Conservation (phyloP, 2,888 invertebrate species). For the Cataglyphis livida region DNA sequence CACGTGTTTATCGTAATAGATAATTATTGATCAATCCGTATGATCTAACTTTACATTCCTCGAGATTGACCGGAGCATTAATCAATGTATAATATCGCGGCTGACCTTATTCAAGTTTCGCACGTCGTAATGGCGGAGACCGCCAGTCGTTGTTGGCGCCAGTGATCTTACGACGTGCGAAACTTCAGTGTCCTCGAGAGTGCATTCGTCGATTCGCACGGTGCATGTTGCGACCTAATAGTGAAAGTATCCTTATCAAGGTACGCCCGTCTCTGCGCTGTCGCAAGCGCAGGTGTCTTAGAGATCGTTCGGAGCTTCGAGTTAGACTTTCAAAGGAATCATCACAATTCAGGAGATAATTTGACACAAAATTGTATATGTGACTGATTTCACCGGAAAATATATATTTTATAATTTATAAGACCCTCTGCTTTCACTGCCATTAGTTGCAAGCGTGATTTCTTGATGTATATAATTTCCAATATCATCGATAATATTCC, state of each 20-base stretch:
- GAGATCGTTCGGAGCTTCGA: constrained; percentile 8
- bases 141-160: constrained; percentile 52
- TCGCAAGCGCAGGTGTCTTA: constrained; percentile 41
- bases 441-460: background rate
- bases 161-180: constrained; percentile 35
- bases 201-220: constrained; percentile 37
- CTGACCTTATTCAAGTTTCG: constrained; percentile 57
- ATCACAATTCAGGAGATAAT: background rate
- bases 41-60: constrained; percentile 41
- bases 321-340: background rate
- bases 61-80: constrained; percentile 16
- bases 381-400: background rate
- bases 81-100: constrained; percentile 33
- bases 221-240: constrained; percentile 45
- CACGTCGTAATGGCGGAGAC: no score
- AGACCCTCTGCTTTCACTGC: constrained; percentile 13
- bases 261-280: background rate
- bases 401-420: background rate
- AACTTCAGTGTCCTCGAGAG: constrained; percentile 45
- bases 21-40: background rate
- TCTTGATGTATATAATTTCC: constrained; percentile 14
- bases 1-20: background rate
- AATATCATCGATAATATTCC: background rate
- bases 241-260: constrained; percentile 57
- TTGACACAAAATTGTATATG: background rate